Evolutionary conservation across 2,797 vertebrate genomes (phyloP).

Genomic region (Hemitrygon akajei): DNA sequence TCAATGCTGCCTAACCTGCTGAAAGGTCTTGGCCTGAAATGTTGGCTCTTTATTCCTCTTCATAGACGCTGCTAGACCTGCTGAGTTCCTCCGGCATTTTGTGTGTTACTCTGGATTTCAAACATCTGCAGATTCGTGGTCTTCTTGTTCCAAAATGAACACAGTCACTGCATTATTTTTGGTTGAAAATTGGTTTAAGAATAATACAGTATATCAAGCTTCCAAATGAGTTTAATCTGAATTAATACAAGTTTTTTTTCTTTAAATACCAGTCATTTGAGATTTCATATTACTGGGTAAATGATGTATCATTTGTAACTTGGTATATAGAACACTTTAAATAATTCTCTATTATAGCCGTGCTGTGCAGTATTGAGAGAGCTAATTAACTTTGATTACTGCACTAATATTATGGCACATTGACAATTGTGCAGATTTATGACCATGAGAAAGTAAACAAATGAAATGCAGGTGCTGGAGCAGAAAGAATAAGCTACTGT

Average conservation of each 20-base stretch:
- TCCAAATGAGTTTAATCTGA: slow-evolving; percentile 43
- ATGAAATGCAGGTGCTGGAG: slow-evolving; percentile 98
- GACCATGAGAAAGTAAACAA: slow-evolving; percentile 93
- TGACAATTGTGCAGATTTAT: slow-evolving; percentile 94
- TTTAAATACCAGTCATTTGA: slow-evolving; percentile 44
- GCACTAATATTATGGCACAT: slow-evolving; percentile 92
- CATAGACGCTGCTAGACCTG: too few species aligned
- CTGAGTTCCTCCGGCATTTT: too few species aligned
- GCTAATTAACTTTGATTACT: slow-evolving; percentile 99
- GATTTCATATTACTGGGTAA: slow-evolving; percentile 27
- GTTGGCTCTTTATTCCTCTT: too few species aligned
- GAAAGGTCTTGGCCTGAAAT: too few species aligned
- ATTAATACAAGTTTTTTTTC: slow-evolving; percentile 43
- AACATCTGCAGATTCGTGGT: too few species aligned
- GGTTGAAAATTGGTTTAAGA: not conserved
- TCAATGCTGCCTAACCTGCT: too few species aligned
- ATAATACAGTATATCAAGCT: not conserved
- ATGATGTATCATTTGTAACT: slow-evolving; percentile 45
- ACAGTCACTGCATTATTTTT: not conserved
- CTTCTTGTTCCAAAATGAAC: not conserved
- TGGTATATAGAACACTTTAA: slow-evolving; percentile 53
- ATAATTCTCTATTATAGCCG: slow-evolving; percentile 58
- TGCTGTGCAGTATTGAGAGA: slow-evolving; percentile 71
- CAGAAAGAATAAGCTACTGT: slow-evolving; percentile 90
- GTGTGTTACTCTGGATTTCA: too few species aligned